Conservation (phyloP, 2,113 vertebrate genomes). For the Circaetus gallicus region DNA sequence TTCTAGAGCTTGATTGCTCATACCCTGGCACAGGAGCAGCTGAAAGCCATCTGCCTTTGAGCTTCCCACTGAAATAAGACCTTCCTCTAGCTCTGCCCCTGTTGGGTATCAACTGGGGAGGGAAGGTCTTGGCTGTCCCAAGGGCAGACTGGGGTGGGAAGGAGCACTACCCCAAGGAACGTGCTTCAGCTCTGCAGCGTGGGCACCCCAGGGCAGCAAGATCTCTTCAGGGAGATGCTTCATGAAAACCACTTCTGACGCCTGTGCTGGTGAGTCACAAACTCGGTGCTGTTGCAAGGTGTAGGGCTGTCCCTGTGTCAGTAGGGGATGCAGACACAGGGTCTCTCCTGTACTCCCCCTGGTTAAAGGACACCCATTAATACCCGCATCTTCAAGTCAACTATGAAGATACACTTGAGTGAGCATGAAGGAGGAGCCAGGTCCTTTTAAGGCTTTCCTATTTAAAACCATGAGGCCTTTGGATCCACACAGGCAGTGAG, state of each 20-base stretch:
- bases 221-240: not conserved
- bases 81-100: not conserved
- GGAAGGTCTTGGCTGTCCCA: not conserved
- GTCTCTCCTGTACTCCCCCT: not conserved
- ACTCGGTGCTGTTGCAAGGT: fast-evolving
- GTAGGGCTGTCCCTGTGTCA: not conserved
- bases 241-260: fast-evolving
- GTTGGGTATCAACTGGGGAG: not conserved
- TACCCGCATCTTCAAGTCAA: not conserved
- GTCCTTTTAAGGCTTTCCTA: not conserved
- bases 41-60: not conserved
- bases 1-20: not conserved
- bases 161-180: fast-evolving
- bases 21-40: not conserved
- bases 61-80: not conserved
- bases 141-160: not conserved
- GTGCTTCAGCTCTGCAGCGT: fast-evolving
- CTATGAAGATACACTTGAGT: not conserved
- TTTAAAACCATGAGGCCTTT: not conserved
- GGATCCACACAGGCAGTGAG: fast-evolving
- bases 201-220: not conserved
- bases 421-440: not conserved
- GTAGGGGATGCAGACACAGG: not conserved
- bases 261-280: not conserved
- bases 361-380: not conserved